Conservation (phyloP, 2,797 vertebrate species). For the Acipenser transmontanus region DNA sequence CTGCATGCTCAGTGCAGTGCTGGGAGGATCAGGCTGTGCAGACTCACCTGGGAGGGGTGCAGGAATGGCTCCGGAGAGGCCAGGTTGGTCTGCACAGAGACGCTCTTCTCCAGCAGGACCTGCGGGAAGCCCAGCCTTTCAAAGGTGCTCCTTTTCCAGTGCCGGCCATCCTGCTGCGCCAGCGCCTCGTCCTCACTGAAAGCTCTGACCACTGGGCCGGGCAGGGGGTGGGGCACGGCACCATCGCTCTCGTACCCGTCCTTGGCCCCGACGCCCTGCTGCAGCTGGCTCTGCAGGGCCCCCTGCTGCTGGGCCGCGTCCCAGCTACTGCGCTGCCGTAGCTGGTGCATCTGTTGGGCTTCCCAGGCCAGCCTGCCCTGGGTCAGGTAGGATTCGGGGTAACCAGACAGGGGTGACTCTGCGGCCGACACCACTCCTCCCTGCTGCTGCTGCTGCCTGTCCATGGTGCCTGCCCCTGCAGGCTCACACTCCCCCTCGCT, state of each 20-base stretch:
- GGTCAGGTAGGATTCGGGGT: conserved; percentile 66
- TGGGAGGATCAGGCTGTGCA: background rate
- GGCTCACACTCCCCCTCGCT: conserved; percentile 40
- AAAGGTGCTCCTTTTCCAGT: conserved; percentile 86
- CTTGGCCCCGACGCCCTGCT: conserved; percentile 50
- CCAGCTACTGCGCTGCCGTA: conserved; percentile 89
- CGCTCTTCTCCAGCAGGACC: conserved; percentile 87
- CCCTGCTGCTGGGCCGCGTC: conserved; percentile 47
- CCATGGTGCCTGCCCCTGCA: conserved; percentile 31
- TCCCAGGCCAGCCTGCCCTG: conserved; percentile 87
- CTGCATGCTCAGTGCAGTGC: too few species aligned
- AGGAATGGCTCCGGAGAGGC: conserved; percentile 89
- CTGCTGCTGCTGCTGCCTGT: conserved; percentile 22
- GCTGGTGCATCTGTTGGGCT: conserved; percentile 79
- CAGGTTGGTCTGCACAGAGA: conserved; percentile 91
- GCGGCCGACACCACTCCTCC: conserved; percentile 43
- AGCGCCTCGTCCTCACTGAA: conserved; percentile 93
- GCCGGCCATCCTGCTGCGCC: conserved; percentile 79
- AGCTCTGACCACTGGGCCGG: conserved; percentile 85
- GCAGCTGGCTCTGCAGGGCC: background rate
- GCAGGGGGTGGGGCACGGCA: conserved; percentile 78
- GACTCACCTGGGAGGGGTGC: conserved; percentile 89
- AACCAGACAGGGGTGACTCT: conserved; percentile 28
- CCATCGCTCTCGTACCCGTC: conserved; percentile 92
- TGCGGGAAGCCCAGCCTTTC: conserved; percentile 90